Evolutionary conservation across 2,888 invertebrate species (phyloP), one percentile per base, ranked within the genome.

Genomic region (Malthinus flaveolus): DNA sequence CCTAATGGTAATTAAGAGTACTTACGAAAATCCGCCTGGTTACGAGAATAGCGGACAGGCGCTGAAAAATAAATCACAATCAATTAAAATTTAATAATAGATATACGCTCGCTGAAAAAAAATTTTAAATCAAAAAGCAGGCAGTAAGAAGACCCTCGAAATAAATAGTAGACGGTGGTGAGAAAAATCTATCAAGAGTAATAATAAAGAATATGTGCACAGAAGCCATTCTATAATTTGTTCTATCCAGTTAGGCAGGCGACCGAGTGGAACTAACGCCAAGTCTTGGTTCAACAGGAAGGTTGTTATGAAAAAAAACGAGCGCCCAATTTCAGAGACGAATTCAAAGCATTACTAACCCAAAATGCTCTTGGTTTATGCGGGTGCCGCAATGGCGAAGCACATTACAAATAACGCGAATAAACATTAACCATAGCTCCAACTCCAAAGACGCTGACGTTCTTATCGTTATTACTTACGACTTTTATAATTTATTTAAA

Each of bases 181-280:
- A 49, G 55, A 57, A 23, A 60, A 61, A 56, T 60, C 58, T 63
- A 64, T 65, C 64, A 63, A 63, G 61, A 23, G 47, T 63, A 64
- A 66, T 61, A 58, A 59, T 61, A 57, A 49, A 61, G 58, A 63
- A 56, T 64, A 63, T 64, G 66, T 64, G 62, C 55, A 61, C 53
- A 59, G 63, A 63, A 65, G 64, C 68, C 65, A 68, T 71, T 68
- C 66, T 52, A 68, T 75, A 75, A 78, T 78, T 76, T 76, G 78
- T 77, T 78, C 78, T 77, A 75, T 74, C 73, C 76, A 75, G 76
- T 78, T 78, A 76, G 72, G 75, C 75, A 77, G 71, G 73, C 75
- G 75, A 71, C 75, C 73, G 71, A 71, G 73, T 68, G 76, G 75
- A 76, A 77, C 77, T 73, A 78, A 78, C 71, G 71, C 68, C 71